These are phyloP conservation scores for Chaitophorus viminalis DNA, from an alignment of 2,888 invertebrate species.

Conservation along the genomic window DNA sequence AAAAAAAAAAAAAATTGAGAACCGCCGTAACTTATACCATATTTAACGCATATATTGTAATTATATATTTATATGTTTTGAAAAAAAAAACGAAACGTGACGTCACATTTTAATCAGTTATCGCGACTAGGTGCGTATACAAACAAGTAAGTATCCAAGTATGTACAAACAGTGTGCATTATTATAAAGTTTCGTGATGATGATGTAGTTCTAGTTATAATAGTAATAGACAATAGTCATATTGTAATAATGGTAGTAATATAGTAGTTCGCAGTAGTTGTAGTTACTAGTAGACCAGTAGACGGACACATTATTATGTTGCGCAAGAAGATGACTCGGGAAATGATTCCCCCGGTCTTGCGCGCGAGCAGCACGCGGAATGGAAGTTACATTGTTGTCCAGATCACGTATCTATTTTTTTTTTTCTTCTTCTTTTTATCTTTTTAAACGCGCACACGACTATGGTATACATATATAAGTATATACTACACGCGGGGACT, in stretches of 20 bases:
- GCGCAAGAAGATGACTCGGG: slow-evolving; percentile 44
- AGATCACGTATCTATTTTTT: slow-evolving; percentile 52
- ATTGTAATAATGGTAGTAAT: not conserved
- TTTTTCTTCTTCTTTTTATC: slow-evolving; percentile 8
- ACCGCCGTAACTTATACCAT: too few relatives aligned
- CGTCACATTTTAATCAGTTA: not conserved
- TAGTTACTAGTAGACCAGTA: not conserved
- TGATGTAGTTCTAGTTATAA: too few relatives aligned
- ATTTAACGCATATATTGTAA: not conserved
- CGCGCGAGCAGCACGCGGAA: slow-evolving; percentile 10
- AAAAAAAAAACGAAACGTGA: slow-evolving; percentile 45
- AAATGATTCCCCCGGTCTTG: slow-evolving; percentile 33
- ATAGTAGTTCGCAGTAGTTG: not conserved
- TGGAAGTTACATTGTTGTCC: slow-evolving; percentile 47
- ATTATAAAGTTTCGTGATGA: not conserved
- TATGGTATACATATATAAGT: not conserved
- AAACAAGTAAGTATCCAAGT: not conserved
- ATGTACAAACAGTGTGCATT: not conserved
- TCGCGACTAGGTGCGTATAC: not conserved
- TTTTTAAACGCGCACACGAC: slow-evolving; percentile 39
- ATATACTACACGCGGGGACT: not conserved
- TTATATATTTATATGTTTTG: not conserved
- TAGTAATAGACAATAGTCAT: not conserved
- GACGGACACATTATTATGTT: slow-evolving; percentile 34
- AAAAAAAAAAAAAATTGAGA: too few relatives aligned